Evolutionary conservation across 2,888 invertebrate species (phyloP).

Genomic region (Epistrophe grossulariae): DNA sequence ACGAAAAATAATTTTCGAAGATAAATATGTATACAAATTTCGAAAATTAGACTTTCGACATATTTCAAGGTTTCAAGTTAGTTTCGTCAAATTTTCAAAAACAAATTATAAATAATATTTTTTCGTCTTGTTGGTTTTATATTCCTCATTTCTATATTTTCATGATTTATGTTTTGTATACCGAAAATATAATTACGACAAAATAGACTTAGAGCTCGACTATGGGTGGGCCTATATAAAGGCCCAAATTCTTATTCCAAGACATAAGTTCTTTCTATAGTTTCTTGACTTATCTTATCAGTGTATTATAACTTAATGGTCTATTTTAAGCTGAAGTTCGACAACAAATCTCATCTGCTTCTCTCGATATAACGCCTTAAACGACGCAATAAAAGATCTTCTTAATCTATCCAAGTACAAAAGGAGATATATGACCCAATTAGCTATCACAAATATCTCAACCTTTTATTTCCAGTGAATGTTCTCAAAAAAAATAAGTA

Average conservation of each 20-base stretch:
- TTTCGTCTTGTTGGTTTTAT: too few species aligned
- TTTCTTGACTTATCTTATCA: neutral
- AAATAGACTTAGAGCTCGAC: too few species aligned
- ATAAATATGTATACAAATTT: too few species aligned
- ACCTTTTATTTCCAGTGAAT: slow-evolving; percentile 34
- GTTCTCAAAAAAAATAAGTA: slow-evolving; percentile 7
- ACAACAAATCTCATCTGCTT: slow-evolving; percentile 3
- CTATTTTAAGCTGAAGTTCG: neutral
- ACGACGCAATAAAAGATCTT: slow-evolving; percentile 26
- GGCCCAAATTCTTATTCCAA: neutral
- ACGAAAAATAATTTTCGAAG: too few species aligned
- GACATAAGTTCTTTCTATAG: neutral
- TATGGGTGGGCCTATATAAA: neutral
- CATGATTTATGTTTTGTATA: too few species aligned
- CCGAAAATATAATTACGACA: too few species aligned
- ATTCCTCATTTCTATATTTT: too few species aligned
- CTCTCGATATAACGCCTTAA: slow-evolving; percentile 4
- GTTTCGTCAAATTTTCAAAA: too few species aligned
- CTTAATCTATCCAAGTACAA: slow-evolving; percentile 35
- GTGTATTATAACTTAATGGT: neutral
- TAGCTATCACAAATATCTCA: slow-evolving; percentile 30
- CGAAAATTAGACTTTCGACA: too few species aligned
- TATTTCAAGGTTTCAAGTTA: too few species aligned
- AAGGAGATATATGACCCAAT: slow-evolving; percentile 37
- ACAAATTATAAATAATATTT: too few species aligned